Percentiles rank a stretch among this genome's conserved stretches.
These are phyloP conservation scores for Hippocampus abdominalis DNA, from an alignment of 2,113 vertebrate genomes.

Conservation along the genomic window DNA sequence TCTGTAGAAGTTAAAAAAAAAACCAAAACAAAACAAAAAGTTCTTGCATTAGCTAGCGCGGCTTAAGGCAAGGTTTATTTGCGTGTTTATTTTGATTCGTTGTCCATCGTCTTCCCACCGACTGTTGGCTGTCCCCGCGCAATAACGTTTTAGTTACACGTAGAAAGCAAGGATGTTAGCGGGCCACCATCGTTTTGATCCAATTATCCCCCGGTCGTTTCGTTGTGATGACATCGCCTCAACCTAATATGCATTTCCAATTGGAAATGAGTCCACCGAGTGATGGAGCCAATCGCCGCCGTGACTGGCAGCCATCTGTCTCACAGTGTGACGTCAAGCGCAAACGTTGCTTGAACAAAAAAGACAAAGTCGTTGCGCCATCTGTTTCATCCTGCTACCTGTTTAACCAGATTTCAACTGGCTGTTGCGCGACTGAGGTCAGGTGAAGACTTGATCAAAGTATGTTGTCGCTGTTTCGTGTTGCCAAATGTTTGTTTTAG, in stretches of 20 bases:
- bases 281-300: not conserved
- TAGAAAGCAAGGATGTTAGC: not conserved
- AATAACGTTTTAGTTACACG: not conserved
- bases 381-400: not conserved
- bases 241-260: not conserved
- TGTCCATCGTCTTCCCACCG: not conserved
- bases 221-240: not conserved
- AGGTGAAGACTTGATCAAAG: not conserved
- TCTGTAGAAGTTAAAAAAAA: not conserved
- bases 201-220: not conserved
- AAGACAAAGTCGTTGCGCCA: not conserved
- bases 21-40: no score
- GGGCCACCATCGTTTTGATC: not conserved
- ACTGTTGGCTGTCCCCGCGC: not conserved
- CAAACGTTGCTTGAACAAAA: slow-evolving; percentile 2
- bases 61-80: not conserved
- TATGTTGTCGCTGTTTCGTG: not conserved
- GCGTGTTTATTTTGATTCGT: not conserved
- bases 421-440: not conserved
- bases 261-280: not conserved
- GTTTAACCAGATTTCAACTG: not conserved
- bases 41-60: not conserved
- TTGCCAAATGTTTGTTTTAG: not conserved
- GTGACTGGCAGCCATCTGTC: not conserved
- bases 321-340: not conserved